These are phyloP conservation scores for Drosophila bifasciata DNA, from an alignment of 1,140 invertebrate species.

Conservation along the genomic window DNA sequence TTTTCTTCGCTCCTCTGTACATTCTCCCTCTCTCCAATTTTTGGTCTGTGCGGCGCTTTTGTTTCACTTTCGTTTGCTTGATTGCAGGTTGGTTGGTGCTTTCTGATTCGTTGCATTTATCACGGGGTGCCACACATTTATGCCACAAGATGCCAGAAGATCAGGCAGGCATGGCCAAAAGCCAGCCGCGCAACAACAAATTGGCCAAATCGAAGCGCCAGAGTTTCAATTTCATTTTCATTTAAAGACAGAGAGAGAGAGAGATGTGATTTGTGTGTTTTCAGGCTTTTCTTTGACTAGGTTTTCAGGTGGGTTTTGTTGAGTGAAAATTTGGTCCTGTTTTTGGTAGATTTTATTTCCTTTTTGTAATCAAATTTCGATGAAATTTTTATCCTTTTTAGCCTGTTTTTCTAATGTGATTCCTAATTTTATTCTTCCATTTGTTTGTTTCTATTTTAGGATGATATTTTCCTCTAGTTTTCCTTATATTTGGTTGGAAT, in stretches of 20 bases:
- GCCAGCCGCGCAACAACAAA: constrained; percentile 10
- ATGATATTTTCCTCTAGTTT: background rate
- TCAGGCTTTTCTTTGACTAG: background rate
- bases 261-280: constrained; percentile 18
- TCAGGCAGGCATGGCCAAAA: constrained; percentile 36
- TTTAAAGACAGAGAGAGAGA: constrained; percentile 28
- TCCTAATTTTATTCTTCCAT: too few species aligned
- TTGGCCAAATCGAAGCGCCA: constrained; percentile 32
- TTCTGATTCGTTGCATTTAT: constrained; percentile 64
- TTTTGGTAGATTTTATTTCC: too few species aligned
- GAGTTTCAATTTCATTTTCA: constrained; percentile 70
- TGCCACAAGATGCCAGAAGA: constrained; percentile 57
- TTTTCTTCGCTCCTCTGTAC: constrained; percentile 13
- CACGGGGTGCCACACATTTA: constrained; percentile 76
- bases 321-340: too few species aligned
- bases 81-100: constrained; percentile 67
- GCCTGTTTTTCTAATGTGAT: too few species aligned
- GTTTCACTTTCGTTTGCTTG: constrained; percentile 82
- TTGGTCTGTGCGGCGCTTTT: constrained; percentile 63
- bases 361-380: too few species aligned
- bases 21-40: constrained; percentile 16
- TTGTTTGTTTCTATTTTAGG: too few species aligned
- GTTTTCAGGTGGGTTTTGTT: too few species aligned
- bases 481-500: constrained; percentile 5
- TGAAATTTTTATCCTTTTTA: background rate